Conservation (phyloP, 1,140 invertebrate genomes). For the Drosophila elegans region DNA sequence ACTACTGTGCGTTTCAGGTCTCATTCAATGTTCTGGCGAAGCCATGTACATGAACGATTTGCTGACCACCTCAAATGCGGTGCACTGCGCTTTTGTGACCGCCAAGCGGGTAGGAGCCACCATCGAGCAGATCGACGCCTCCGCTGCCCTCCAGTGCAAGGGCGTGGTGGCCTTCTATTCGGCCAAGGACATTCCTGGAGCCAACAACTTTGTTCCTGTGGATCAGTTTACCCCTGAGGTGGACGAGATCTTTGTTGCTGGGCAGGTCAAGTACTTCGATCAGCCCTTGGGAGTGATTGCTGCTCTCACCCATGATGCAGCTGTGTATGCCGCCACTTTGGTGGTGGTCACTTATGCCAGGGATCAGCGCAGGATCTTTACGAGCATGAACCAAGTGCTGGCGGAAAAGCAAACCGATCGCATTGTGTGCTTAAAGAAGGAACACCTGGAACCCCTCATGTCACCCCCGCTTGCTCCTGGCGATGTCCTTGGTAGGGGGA, state of each 20-base stretch:
- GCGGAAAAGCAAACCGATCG: conserved; percentile 88
- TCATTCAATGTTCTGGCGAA: conserved; percentile 90
- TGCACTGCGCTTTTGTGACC: conserved; percentile 88
- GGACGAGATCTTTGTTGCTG: conserved; percentile 85
- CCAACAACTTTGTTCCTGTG: conserved; percentile 86
- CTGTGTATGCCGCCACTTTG: conserved; percentile 87
- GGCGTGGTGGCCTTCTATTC: conserved; percentile 90
- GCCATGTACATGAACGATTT: conserved; percentile 89
- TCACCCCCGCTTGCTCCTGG: neutral
- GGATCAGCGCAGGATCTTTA: conserved; percentile 38
- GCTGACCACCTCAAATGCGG: conserved; percentile 85
- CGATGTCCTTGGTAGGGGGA: conserved; percentile 57
- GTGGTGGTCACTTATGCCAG: conserved; percentile 89
- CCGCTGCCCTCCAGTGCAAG: conserved; percentile 86
- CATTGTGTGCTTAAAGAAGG: conserved; percentile 86
- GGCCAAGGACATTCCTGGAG: conserved; percentile 91
- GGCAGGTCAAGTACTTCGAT: conserved; percentile 88
- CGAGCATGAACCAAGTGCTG: conserved; percentile 85
- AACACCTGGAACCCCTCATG: neutral
- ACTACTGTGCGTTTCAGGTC: conserved; percentile 63
- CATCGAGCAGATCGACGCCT: conserved; percentile 87
- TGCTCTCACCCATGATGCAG: conserved; percentile 87
- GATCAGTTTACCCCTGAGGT: conserved; percentile 31
- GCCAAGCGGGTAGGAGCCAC: conserved; percentile 86
- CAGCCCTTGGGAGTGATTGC: conserved; percentile 91